Percentiles rank a stretch among this genome's conserved stretches.
phyloP scores from a whole-genome alignment of 2,113 vertebrate species.

The Neotoma lepida region DNA sequence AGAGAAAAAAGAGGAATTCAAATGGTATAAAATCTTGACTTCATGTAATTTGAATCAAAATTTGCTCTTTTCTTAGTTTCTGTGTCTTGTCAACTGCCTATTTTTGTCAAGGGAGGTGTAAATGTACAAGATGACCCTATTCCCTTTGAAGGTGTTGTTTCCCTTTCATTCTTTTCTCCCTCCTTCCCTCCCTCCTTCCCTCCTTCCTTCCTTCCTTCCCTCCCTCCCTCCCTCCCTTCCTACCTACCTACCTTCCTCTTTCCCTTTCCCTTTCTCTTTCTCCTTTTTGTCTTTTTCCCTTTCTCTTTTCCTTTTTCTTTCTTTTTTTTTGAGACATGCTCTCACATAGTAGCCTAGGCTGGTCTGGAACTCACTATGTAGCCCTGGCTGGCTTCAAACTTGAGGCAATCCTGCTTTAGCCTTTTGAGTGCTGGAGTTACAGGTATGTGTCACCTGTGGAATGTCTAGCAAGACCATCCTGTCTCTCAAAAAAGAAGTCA shows the following conservation, averaged over 20 bases:
- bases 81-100: background rate
- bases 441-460: background rate
- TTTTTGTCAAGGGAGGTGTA: constrained; percentile 13
- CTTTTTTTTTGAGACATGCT: background rate
- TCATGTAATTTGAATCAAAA: constrained; percentile 38
- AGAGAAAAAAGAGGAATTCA: background rate
- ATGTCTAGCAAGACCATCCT: background rate
- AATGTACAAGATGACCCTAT: background rate
- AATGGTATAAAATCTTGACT: constrained; percentile 1
- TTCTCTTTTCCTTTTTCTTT: no score
- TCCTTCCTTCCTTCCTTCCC: background rate
- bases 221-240: no score
- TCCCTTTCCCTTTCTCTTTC: no score
- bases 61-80: constrained; percentile 59
- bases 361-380: background rate
- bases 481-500: background rate
- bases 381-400: background rate
- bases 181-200: background rate
- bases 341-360: background rate
- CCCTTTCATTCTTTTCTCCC: no score
- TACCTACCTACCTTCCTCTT: no score
- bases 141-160: background rate
- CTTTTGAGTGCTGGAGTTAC: background rate
- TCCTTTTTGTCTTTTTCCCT: no score
- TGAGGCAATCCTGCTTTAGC: background rate